These are phyloP conservation scores for Sparus aurata DNA, from an alignment of 2,797 vertebrate species.

Conservation along the genomic window DNA sequence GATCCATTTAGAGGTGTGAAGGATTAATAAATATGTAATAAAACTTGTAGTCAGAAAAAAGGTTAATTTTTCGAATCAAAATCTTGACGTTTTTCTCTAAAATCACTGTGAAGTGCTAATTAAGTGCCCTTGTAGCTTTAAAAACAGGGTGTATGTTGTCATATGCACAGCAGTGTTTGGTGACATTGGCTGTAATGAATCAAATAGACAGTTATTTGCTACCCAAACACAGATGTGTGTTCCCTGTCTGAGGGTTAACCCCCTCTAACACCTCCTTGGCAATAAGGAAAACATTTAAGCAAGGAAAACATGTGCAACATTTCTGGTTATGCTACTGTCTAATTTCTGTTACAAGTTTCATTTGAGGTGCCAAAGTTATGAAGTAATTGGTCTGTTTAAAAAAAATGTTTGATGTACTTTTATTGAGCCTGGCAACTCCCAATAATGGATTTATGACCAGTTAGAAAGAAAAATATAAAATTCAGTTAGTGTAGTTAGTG, in stretches of 20 bases:
- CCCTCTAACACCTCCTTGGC: slow-evolving; percentile 48
- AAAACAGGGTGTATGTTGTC: neutral
- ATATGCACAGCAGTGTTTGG: slow-evolving; percentile 19
- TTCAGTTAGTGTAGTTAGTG: neutral
- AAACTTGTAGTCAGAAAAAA: neutral
- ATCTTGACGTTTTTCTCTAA: neutral
- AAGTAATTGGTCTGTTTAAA: slow-evolving; percentile 11
- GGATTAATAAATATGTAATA: neutral
- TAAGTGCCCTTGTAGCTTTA: neutral
- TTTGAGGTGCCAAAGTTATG: slow-evolving; percentile 5
- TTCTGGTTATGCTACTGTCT: slow-evolving; percentile 42
- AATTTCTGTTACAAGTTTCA: slow-evolving; percentile 38
- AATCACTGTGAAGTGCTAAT: neutral
- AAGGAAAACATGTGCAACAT: slow-evolving; percentile 37
- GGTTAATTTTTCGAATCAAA: neutral
- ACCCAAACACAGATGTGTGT: slow-evolving; percentile 50
- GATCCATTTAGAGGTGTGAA: neutral
- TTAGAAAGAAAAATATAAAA: slow-evolving; percentile 10
- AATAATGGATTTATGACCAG: neutral
- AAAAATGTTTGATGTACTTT: neutral
- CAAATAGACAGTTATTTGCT: slow-evolving; percentile 30
- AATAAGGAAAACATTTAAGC: slow-evolving; percentile 55
- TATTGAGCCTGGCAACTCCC: neutral
- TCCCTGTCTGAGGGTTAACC: slow-evolving; percentile 51
- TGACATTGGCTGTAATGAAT: neutral